Conservation (phyloP, 2,888 invertebrate species). For the Chromoteleia sp. region DNA sequence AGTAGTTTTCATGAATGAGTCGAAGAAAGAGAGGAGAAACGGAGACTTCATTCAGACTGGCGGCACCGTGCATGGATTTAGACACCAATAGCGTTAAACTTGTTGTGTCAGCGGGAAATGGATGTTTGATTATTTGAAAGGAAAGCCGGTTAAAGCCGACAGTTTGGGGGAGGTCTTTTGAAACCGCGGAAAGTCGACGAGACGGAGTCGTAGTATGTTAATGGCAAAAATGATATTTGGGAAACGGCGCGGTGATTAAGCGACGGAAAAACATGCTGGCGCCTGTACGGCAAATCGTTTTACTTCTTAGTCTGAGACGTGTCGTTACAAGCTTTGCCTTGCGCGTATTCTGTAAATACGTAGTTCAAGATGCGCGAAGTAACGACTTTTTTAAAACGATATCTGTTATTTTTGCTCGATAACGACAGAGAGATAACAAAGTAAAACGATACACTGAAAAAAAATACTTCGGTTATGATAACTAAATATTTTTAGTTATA, state of each 20-base stretch:
- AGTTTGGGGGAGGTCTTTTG: constrained; percentile 1
- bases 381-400: too few species aligned
- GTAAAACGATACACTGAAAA: too few species aligned
- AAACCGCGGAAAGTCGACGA: constrained; percentile 36
- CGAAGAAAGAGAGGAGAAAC: constrained; percentile 61
- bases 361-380: too few species aligned
- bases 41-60: constrained; percentile 77
- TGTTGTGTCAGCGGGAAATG: constrained; percentile 72
- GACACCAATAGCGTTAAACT: constrained; percentile 77
- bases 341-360: too few species aligned
- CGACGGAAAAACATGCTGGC: constrained; percentile 18
- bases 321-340: neutral
- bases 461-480: too few species aligned
- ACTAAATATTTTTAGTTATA: too few species aligned
- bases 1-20: constrained; percentile 61
- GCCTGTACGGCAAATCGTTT: constrained; percentile 21
- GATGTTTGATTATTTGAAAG: constrained; percentile 54
- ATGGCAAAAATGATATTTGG: constrained; percentile 6
- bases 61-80: constrained; percentile 74
- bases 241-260: constrained; percentile 3
- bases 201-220: constrained; percentile 30
- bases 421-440: too few species aligned
- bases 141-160: constrained; percentile 13
- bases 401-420: too few species aligned
- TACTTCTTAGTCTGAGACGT: neutral